Evolutionary conservation across 2,113 vertebrate species (phyloP), one percentile per base, ranked within the genome.

Genomic region (Hippocampus barbouri): DNA sequence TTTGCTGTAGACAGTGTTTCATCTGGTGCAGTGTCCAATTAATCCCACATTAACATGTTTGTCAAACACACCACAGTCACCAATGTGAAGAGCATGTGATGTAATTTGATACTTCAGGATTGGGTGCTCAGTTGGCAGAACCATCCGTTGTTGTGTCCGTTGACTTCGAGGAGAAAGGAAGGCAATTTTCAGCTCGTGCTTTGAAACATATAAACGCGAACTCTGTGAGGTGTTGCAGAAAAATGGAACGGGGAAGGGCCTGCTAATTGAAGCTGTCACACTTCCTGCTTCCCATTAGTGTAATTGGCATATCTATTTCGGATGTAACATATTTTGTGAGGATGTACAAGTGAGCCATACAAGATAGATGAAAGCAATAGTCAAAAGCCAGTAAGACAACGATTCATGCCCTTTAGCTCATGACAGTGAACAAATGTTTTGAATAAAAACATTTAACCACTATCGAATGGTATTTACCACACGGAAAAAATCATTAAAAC

Each of bases 291-390:
- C 87, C 88, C 86, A 89, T 90, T 89, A 85, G 76, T 78, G 76
- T 88, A 89, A 88, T 90, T 88, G 85, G 77, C 83, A 88, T 87
- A 86, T 91, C 86, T 88, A 76, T 88, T 89, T 88, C 77, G 87
- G 79, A 84, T 83, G 76, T 88, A 6, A 85, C 83, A 87, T 85
- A 80, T 84, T 89, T 84, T 47, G 80, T 79, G 30, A 66, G 79
- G 83, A 87, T 68, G 75, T 82, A 83, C 78, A 85, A 81, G 84
- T 87, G 80, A 86, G 87, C 84, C 70, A 30, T 83, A 84, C 86
- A 87, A 83, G 79, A 86, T 75, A 56, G 83, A 81, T 78, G 79
- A 80, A 82, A 76, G 74, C 75, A 82, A 76, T 15, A 54, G 69
- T 47, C 41, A 72, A 76, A 71, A 63, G 67, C 71, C 70, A 69